A percentile compares a stretch with the other conserved stretches of the same genome.
These are phyloP conservation scores for Tinea pellionella DNA, from an alignment of 2,888 invertebrate species.

Conservation along the genomic window DNA sequence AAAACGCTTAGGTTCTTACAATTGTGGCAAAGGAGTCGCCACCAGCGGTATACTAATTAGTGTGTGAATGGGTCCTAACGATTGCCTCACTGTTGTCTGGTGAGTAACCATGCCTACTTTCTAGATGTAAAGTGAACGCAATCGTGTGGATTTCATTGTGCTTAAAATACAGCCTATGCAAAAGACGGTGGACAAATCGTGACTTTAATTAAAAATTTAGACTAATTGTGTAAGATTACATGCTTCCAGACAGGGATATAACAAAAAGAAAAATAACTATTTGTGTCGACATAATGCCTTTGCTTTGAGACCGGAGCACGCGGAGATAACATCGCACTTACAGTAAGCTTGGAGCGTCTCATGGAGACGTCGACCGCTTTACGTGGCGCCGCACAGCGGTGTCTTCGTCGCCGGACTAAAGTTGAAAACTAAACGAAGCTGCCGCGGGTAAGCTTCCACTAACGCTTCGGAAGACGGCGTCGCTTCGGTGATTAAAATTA, in stretches of 20 bases:
- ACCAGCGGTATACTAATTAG: slow-evolving; percentile 58
- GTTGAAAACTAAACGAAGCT: slow-evolving; percentile 59
- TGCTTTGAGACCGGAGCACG: slow-evolving; percentile 64
- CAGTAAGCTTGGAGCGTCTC: slow-evolving; percentile 66
- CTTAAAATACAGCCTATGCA: slow-evolving; percentile 48
- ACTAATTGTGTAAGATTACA: slow-evolving; percentile 25
- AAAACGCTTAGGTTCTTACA: slow-evolving; percentile 34
- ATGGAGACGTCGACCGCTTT: slow-evolving; percentile 47
- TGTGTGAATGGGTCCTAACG: slow-evolving; percentile 36
- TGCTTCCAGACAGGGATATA: slow-evolving; percentile 59
- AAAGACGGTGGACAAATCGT: slow-evolving; percentile 32
- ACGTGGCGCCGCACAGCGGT: slow-evolving; percentile 55
- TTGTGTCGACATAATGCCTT: slow-evolving; percentile 64
- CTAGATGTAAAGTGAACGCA: slow-evolving; percentile 35
- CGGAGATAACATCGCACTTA: slow-evolving; percentile 70
- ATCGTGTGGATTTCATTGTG: slow-evolving; percentile 39
- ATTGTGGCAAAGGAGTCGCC: slow-evolving; percentile 46
- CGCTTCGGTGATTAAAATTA: slow-evolving; percentile 52
- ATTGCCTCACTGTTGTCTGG: slow-evolving; percentile 40
- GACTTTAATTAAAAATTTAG: slow-evolving; percentile 33
- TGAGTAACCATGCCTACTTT: slow-evolving; percentile 59
- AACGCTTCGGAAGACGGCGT: slow-evolving; percentile 65
- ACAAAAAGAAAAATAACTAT: slow-evolving; percentile 50
- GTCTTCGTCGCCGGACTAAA: slow-evolving; percentile 50
- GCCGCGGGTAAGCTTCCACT: slow-evolving; percentile 65